A percentile compares a stretch with the other conserved stretches of the same genome.
phyloP scores from a whole-genome alignment of 2,113 vertebrate genomes.

The Platysteira castanea region DNA sequence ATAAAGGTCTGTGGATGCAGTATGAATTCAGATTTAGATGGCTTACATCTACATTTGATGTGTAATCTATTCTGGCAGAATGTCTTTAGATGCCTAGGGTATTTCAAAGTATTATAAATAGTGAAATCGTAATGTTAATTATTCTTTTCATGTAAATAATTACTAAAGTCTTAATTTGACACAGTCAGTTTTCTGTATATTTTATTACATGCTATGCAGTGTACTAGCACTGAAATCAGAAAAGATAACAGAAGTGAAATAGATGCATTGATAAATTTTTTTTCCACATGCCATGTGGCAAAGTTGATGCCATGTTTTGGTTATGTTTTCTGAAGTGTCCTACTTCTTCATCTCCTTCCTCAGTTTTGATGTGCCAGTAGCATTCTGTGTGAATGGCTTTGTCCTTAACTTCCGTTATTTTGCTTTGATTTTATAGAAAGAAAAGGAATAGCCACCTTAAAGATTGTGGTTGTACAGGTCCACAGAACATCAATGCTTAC shows the following conservation, averaged over 20 bases:
- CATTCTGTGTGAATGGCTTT: background rate
- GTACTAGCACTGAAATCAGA: background rate
- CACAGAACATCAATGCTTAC: background rate
- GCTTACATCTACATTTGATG: background rate
- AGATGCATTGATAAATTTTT: background rate
- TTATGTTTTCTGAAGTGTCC: background rate
- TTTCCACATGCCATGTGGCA: background rate
- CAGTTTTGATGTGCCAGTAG: background rate
- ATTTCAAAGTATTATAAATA: background rate
- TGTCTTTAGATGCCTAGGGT: background rate
- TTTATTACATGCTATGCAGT: background rate
- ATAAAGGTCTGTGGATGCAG: background rate
- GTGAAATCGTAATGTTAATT: background rate
- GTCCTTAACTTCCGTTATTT: background rate
- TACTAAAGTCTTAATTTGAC: background rate
- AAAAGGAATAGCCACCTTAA: background rate
- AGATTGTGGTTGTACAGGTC: background rate
- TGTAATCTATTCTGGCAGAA: background rate
- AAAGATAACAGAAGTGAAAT: background rate
- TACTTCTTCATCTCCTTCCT: background rate
- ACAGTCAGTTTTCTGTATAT: background rate
- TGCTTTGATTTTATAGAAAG: background rate
- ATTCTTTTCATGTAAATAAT: background rate
- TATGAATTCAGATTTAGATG: background rate
- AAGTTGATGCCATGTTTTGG: background rate